Conservation (phyloP, 2,888 invertebrate species). For the Hirtodrosophila cameraria region DNA sequence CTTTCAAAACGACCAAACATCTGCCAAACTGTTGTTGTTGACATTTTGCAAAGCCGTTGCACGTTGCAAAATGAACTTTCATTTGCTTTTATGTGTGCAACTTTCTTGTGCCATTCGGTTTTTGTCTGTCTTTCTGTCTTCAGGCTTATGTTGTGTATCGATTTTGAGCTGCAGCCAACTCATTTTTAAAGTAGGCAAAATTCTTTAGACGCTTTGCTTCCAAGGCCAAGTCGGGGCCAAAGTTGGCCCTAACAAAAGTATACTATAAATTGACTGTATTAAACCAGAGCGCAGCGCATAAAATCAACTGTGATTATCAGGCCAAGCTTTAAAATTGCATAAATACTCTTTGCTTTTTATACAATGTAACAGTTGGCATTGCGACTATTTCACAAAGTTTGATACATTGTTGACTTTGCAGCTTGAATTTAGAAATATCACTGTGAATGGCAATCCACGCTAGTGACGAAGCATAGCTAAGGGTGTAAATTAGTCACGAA, state of each 20-base stretch:
- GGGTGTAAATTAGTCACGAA: too few relatives aligned
- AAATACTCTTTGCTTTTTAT: not conserved
- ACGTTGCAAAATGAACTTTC: not conserved
- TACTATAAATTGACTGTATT: constrained; percentile 18
- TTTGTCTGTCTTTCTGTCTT: constrained; percentile 4
- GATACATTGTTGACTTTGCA: too few relatives aligned
- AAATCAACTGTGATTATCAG: constrained; percentile 18
- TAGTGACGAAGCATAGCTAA: too few relatives aligned
- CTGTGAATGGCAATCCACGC: too few relatives aligned
- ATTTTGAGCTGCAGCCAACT: constrained; percentile 54
- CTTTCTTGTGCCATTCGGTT: constrained; percentile 7
- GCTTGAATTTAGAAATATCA: too few relatives aligned
- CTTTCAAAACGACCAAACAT: too few relatives aligned
- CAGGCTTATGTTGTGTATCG: constrained; percentile 29
- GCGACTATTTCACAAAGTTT: too few relatives aligned
- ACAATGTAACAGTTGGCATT: not conserved
- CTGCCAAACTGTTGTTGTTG: constrained; percentile 9
- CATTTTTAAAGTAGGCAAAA: not conserved
- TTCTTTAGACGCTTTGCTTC: constrained; percentile 21
- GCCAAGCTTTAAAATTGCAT: not conserved
- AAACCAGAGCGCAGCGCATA: constrained; percentile 3
- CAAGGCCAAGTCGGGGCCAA: constrained; percentile 19
- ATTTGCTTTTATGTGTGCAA: not conserved
- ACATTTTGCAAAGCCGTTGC: not conserved
- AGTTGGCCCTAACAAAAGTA: constrained; percentile 13